Evolutionary conservation across 2,113 vertebrate species (phyloP).

Genomic region (Oenanthe melanoleuca): DNA sequence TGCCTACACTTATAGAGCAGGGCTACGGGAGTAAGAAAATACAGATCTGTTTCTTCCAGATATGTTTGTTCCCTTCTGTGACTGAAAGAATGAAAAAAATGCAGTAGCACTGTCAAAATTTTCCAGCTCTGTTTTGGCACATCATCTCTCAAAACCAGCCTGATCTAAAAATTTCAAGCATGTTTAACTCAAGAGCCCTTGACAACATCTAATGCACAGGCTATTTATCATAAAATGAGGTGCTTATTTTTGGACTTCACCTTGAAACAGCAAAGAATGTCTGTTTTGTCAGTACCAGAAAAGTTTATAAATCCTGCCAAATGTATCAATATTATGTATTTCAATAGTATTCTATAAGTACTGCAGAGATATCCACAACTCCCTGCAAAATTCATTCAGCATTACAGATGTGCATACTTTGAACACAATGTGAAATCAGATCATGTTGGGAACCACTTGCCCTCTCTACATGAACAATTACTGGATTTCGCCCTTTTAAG

Average conservation of each 20-base stretch:
- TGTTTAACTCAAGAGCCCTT: constrained; percentile 41
- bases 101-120: not conserved
- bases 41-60: not conserved
- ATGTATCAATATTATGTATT: not conserved
- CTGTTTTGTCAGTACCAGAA: not conserved
- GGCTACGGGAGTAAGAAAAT: not conserved
- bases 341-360: not conserved
- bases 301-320: not conserved
- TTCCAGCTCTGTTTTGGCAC: constrained; percentile 9
- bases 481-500: not conserved
- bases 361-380: not conserved
- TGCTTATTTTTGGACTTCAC: constrained; percentile 42
- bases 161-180: constrained; percentile 36
- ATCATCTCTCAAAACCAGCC: not conserved
- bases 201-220: constrained; percentile 28
- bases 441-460: not conserved
- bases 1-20: not conserved
- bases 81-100: not conserved
- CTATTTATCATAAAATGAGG: constrained; percentile 34
- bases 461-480: not conserved
- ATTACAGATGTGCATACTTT: not conserved
- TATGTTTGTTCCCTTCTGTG: not conserved
- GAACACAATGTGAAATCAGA: not conserved
- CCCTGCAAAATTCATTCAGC: not conserved
- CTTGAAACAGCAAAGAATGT: constrained; percentile 3